A percentile compares a stretch with the other conserved stretches of the same genome.
Conservation (phyloP, 1,140 invertebrate species). For the Globodera rostochiensis region DNA sequence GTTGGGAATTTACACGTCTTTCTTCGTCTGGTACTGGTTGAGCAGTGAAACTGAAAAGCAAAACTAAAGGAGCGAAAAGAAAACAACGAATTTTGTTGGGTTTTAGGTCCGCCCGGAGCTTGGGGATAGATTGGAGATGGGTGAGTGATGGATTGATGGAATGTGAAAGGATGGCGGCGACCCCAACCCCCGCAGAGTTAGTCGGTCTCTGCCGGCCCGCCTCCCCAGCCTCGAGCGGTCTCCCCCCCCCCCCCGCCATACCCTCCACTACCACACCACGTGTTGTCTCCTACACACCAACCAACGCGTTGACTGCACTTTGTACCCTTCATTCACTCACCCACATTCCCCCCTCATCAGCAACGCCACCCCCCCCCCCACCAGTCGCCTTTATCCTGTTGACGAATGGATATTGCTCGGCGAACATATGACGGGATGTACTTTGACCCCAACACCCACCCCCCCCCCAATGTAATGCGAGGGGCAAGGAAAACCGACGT, state of each 20-base stretch:
- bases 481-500: not conserved
- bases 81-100: too few relatives aligned
- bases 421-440: not conserved
- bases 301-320: not conserved
- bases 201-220: not conserved
- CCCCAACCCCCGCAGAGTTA: not conserved
- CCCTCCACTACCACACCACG: not conserved
- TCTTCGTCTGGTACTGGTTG: too few relatives aligned
- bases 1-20: too few relatives aligned
- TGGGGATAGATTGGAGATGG: too few relatives aligned
- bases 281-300: not conserved
- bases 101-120: too few relatives aligned
- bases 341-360: not conserved
- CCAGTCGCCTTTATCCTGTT: not conserved
- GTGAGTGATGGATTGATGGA: not conserved
- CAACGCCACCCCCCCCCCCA: not conserved
- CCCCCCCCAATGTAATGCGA: not conserved
- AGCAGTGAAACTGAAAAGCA: too few relatives aligned
- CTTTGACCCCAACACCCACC: not conserved
- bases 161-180: not conserved
- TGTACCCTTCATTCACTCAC: not conserved
- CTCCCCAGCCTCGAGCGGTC: not conserved
- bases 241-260: not conserved
- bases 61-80: too few relatives aligned
- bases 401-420: not conserved